Percentiles rank a stretch among this genome's conserved stretches.
Conservation (phyloP, 1,140 invertebrate species). For the Drosophila auraria region DNA sequence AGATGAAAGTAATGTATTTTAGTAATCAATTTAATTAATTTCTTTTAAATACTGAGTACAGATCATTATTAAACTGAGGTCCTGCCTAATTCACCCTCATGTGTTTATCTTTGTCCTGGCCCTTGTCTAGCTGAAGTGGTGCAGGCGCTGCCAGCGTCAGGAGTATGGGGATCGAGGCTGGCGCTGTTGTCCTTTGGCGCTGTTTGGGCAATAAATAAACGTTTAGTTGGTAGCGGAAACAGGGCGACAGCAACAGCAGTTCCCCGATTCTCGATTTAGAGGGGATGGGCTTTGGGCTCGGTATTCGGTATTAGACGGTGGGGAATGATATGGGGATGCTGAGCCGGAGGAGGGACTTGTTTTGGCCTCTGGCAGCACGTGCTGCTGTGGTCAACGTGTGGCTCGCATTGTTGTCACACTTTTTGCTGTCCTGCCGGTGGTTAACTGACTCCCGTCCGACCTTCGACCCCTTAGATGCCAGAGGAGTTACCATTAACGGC, state of each 20-base stretch:
- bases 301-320: conserved; percentile 13
- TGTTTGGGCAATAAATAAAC: conserved; percentile 81
- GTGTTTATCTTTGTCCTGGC: conserved; percentile 77
- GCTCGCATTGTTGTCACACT: conserved; percentile 69
- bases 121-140: conserved; percentile 79
- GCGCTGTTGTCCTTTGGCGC: conserved; percentile 72
- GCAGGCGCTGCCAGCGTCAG: conserved; percentile 20
- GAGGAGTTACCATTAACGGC: conserved; percentile 54
- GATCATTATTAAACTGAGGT: background rate
- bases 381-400: conserved; percentile 77
- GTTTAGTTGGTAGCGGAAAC: conserved; percentile 77
- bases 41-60: too few species aligned
- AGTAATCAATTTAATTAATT: too few species aligned
- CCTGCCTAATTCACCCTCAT: conserved; percentile 31
- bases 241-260: conserved; percentile 74
- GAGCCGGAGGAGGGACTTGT: conserved; percentile 37
- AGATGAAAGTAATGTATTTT: background rate
- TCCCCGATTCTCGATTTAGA: conserved; percentile 47
- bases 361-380: conserved; percentile 71
- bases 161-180: conserved; percentile 8
- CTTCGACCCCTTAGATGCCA: conserved; percentile 11
- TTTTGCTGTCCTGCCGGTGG: conserved; percentile 53
- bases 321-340: background rate
- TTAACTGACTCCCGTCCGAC: conserved; percentile 56
- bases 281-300: background rate